These are phyloP conservation scores for Pandemis cinnamomeana DNA, from an alignment of 2,888 invertebrate species.

Conservation along the genomic window DNA sequence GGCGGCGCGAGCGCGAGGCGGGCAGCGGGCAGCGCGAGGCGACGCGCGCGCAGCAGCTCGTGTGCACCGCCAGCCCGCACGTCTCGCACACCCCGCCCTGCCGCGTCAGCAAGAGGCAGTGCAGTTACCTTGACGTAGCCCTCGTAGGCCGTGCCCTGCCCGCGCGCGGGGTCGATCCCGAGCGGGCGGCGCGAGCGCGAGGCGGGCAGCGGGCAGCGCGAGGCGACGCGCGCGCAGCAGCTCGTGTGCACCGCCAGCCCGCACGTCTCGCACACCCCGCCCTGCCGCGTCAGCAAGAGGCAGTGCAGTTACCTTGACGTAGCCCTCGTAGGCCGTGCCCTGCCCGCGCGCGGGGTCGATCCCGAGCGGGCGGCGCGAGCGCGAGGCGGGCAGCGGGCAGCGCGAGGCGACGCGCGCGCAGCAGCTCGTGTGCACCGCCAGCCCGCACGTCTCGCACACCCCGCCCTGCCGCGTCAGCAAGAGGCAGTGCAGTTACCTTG, in stretches of 20 bases:
- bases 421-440: slow-evolving; percentile 98
- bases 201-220: slow-evolving; percentile 95
- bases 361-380: slow-evolving; percentile 94
- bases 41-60: slow-evolving; percentile 96
- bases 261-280: slow-evolving; percentile 97
- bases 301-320: slow-evolving; percentile 19
- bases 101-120: slow-evolving; percentile 93
- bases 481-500: too few relatives aligned
- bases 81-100: slow-evolving; percentile 98
- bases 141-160: slow-evolving; percentile 88
- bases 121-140: slow-evolving; percentile 21
- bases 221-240: slow-evolving; percentile 96
- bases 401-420: slow-evolving; percentile 95
- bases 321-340: slow-evolving; percentile 81
- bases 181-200: slow-evolving; percentile 95
- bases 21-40: slow-evolving; percentile 97
- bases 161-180: slow-evolving; percentile 96
- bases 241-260: slow-evolving; percentile 98
- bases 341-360: slow-evolving; percentile 97
- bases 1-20: slow-evolving; percentile 94
- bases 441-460: slow-evolving; percentile 97
- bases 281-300: slow-evolving; percentile 96
- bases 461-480: slow-evolving; percentile 97
- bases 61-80: slow-evolving; percentile 98
- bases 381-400: slow-evolving; percentile 96